These are phyloP conservation scores for Melanostoma scalare DNA, from an alignment of 2,888 invertebrate genomes.

Conservation along the genomic window DNA sequence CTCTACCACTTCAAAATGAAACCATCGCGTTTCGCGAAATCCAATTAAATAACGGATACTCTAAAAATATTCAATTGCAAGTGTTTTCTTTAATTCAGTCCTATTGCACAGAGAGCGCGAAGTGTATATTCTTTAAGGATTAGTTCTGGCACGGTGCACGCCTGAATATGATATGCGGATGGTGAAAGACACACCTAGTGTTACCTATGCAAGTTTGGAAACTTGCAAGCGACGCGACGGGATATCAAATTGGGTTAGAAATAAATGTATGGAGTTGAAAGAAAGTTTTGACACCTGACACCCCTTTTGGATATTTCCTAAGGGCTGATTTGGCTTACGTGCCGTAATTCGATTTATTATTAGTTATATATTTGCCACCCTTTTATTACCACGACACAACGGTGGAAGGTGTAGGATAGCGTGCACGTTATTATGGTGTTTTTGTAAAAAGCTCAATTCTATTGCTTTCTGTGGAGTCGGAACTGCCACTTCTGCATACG, in stretches of 20 bases:
- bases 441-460: slow-evolving; percentile 25
- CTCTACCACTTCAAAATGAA: slow-evolving; percentile 1
- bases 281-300: slow-evolving; percentile 67
- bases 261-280: slow-evolving; percentile 31
- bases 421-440: slow-evolving; percentile 45
- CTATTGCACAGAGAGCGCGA: slow-evolving; percentile 15
- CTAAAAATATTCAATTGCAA: slow-evolving; percentile 54
- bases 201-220: slow-evolving; percentile 26
- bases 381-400: neutral
- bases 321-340: slow-evolving; percentile 53
- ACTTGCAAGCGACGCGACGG: slow-evolving; percentile 15
- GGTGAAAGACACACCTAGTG: slow-evolving; percentile 28
- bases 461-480: slow-evolving; percentile 19
- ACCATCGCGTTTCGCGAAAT: slow-evolving; percentile 20
- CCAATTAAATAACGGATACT: slow-evolving; percentile 52
- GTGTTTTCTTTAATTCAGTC: slow-evolving; percentile 4
- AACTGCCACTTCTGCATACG: slow-evolving; percentile 31
- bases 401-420: slow-evolving; percentile 38
- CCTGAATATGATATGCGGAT: slow-evolving; percentile 63
- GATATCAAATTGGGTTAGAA: slow-evolving; percentile 47
- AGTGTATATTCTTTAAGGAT: slow-evolving; percentile 37
- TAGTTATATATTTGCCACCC: slow-evolving; percentile 58
- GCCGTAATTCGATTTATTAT: slow-evolving; percentile 71
- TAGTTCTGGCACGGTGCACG: slow-evolving; percentile 63
- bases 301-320: slow-evolving; percentile 16